Conservation (phyloP, 2,888 invertebrate species). For the Saturnia pavonia region DNA sequence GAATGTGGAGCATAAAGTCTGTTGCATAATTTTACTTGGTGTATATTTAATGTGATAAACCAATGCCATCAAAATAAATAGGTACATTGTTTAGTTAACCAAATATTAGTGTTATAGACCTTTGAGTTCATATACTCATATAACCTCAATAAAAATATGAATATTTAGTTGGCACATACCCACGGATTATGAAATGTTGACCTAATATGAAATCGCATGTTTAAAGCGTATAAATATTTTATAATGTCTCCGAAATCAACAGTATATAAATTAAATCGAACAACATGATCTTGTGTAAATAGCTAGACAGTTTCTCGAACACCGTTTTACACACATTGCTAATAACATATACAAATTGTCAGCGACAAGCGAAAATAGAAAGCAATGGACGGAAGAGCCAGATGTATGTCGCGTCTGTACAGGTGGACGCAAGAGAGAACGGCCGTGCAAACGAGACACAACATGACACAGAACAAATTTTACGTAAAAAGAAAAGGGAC, state of each 20-base stretch:
- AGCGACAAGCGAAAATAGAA: slow-evolving; percentile 77
- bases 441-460: slow-evolving; percentile 55
- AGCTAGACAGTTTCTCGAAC: not conserved
- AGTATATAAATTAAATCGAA: not conserved
- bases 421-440: slow-evolving; percentile 53
- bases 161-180: not conserved
- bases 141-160: not conserved
- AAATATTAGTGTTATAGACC: no score
- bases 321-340: slow-evolving; percentile 3
- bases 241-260: not conserved
- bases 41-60: no score
- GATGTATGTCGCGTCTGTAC: slow-evolving; percentile 37
- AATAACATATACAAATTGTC: slow-evolving; percentile 46
- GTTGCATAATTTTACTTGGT: no score
- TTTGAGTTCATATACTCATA: not conserved
- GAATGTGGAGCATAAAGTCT: no score
- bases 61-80: no score
- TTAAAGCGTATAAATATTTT: not conserved
- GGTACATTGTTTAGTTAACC: no score
- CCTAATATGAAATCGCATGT: not conserved
- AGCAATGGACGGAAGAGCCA: slow-evolving; percentile 64
- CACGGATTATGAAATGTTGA: not conserved
- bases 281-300: not conserved
- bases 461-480: slow-evolving; percentile 48
- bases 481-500: slow-evolving; percentile 64